Evolutionary conservation across 2,888 invertebrate species (phyloP), one percentile per base, ranked within the genome.

Genomic region (Nephrocerus scutellatus): DNA sequence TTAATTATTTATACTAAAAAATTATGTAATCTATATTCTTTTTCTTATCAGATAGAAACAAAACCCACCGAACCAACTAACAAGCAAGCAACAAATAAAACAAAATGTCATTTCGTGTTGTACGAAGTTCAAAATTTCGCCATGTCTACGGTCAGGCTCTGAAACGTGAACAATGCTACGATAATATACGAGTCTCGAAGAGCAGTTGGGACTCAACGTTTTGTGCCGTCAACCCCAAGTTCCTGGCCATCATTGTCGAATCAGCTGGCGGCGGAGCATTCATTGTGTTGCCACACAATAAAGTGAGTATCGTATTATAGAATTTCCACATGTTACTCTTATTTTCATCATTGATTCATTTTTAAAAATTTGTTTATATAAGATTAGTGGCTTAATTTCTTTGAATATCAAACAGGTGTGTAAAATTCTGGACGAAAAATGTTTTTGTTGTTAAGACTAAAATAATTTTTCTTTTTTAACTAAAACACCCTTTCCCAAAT

Each of bases 191-290:
- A 66, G 93, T 96, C 50, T 93, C 93, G 49, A 92, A 95, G 70
- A 93, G 93, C 65, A 93, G 95, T 36, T 96, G 96, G 88, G 97
- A 97, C 70, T 91, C 93, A 47, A 92, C 92, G 51, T 96, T 96
- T 72, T 96, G 95, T 75, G 91, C 93, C 53, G 95, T 96, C 58
- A 97, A 97, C 73, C 96, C 96, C 33, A 95, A 93, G 72, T 95
- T 93, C 73, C 74, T 96, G 65, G 95, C 96, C 51, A 90, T 95
- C 61, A 95, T 95, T 64, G 92, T 93, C 30, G 96, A 97, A 70
- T 91, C 91, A 36, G 93, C 92, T 40, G 93, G 93, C 44, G 93
- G 93, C 54, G 93, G 93, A 52, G 91, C 92, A 57, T 93, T 93
- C 72, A 88, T 93, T 68, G 92, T 93, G 48, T 75, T 93, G 58